phyloP scores from a whole-genome alignment of 2,113 vertebrate species.

The Podarcis cretensis region DNA sequence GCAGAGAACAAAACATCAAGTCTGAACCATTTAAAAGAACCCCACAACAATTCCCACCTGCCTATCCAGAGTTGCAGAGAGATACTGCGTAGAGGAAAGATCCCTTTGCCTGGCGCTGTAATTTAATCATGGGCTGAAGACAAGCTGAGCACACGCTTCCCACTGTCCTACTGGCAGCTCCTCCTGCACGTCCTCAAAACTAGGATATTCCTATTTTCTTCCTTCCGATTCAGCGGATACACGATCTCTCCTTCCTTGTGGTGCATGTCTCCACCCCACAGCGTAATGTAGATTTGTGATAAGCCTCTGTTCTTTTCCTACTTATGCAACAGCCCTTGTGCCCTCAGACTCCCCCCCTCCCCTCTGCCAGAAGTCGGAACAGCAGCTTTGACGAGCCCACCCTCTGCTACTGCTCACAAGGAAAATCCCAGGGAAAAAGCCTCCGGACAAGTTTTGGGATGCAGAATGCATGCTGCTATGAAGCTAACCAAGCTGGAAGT shows the following conservation, averaged over 20 bases:
- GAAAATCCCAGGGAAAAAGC: not conserved
- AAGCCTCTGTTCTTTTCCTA: not conserved
- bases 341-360: not conserved
- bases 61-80: slow-evolving; percentile 11
- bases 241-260: not conserved
- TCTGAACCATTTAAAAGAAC: slow-evolving; percentile 27
- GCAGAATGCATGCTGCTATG: not conserved
- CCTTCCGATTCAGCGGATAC: not conserved
- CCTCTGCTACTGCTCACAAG: slow-evolving; percentile 22
- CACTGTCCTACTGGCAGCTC: not conserved
- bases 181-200: not conserved
- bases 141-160: not conserved
- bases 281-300: not conserved
- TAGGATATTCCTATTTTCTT: not conserved
- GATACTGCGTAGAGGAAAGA: not conserved
- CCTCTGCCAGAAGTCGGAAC: not conserved
- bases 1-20: slow-evolving; percentile 14
- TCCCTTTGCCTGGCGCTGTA: slow-evolving; percentile 41
- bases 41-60: slow-evolving; percentile 41
- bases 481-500: not conserved
- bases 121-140: slow-evolving; percentile 13
- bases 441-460: not conserved
- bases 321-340: slow-evolving; percentile 12
- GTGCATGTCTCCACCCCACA: no score
- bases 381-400: slow-evolving; percentile 11